phyloP scores from a whole-genome alignment of 2,888 invertebrate species.

The Luffia ferchaultella region DNA sequence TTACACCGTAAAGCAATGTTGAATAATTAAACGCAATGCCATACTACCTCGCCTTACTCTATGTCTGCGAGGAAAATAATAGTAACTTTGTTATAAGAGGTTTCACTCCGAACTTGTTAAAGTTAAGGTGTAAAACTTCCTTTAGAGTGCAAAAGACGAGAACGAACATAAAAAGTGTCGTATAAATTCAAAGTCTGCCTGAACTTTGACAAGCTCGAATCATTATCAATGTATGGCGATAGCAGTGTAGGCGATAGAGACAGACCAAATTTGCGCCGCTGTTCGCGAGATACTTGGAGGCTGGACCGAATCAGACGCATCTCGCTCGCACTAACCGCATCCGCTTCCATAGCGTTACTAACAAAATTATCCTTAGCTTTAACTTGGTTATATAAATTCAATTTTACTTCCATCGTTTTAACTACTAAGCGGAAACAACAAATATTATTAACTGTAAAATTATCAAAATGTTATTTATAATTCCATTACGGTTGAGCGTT shows the following conservation, averaged over 20 bases:
- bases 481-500: background rate
- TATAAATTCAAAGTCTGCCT: background rate
- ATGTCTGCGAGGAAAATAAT: background rate
- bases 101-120: background rate
- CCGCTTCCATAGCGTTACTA: background rate
- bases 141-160: background rate
- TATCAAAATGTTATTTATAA: background rate
- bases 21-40: background rate
- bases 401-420: background rate
- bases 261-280: slow-evolving; percentile 38
- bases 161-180: no score
- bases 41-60: background rate
- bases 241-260: slow-evolving; percentile 24
- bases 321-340: background rate
- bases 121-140: background rate
- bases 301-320: slow-evolving; percentile 23
- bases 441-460: background rate
- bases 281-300: slow-evolving; percentile 58
- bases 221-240: background rate
- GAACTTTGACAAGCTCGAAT: background rate
- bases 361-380: background rate
- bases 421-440: background rate
- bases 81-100: background rate
- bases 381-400: background rate
- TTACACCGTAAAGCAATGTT: background rate